Evolutionary conservation across 1,140 invertebrate genomes (phyloP).

Genomic region (Magallana angulata): DNA sequence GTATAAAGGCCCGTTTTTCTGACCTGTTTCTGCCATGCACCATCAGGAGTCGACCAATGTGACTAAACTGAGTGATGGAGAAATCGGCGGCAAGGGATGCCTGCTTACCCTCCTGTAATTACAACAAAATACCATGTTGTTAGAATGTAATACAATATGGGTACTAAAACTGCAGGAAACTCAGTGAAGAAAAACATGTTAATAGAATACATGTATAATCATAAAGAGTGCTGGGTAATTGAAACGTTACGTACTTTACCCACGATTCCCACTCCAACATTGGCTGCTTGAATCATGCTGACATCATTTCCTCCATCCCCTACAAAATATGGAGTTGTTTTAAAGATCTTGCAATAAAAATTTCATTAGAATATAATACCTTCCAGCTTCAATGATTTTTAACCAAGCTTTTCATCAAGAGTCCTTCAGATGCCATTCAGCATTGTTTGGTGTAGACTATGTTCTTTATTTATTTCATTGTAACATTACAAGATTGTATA

Average conservation of each 20-base stretch:
- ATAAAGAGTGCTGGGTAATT: neutral
- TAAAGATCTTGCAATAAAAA: too few species aligned
- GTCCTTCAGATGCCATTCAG: too few species aligned
- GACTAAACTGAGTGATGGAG: slow-evolving; percentile 95
- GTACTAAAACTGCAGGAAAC: neutral
- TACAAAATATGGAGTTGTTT: slow-evolving; percentile 36
- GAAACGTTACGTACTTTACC: slow-evolving; percentile 80
- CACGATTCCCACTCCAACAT: slow-evolving; percentile 97
- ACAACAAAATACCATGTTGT: neutral
- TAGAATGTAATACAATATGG: neutral
- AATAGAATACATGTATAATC: neutral
- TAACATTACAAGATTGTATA: too few species aligned
- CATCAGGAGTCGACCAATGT: slow-evolving; percentile 90
- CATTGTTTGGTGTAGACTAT: too few species aligned
- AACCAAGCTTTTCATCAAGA: too few species aligned
- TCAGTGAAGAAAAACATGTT: neutral
- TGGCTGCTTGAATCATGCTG: slow-evolving; percentile 90
- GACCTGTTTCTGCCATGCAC: slow-evolving; percentile 93
- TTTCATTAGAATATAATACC: too few species aligned
- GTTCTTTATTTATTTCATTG: too few species aligned
- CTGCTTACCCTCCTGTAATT: slow-evolving; percentile 90
- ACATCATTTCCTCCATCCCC: slow-evolving; percentile 85
- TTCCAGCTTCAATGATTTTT: too few species aligned
- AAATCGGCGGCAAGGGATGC: slow-evolving; percentile 99
- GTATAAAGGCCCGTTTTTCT: neutral